These are phyloP conservation scores for Holocentrus rufus DNA, from an alignment of 2,797 vertebrate species.

Conservation along the genomic window DNA sequence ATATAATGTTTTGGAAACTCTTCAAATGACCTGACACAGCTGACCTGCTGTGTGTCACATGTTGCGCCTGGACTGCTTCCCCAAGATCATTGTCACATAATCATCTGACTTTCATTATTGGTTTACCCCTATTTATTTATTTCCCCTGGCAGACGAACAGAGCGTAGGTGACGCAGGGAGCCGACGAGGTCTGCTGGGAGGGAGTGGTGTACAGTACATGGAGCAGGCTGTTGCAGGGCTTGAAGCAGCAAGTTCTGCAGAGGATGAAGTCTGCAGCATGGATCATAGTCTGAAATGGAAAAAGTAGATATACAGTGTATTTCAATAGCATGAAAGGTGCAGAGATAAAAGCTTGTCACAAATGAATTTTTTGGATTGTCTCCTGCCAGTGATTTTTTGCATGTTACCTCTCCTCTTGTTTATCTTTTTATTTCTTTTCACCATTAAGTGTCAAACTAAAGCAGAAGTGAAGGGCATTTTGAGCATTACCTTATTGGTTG, in stretches of 20 bases:
- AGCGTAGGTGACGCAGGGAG: constrained; percentile 50
- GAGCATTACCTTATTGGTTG: no score
- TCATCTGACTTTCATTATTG: constrained; percentile 75
- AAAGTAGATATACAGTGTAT: neutral
- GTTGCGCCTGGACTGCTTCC: constrained; percentile 49
- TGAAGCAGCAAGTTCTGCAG: constrained; percentile 7
- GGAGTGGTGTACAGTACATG: constrained; percentile 19
- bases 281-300: constrained; percentile 17
- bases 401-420: constrained; percentile 24
- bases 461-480: neutral
- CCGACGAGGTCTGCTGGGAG: constrained; percentile 27
- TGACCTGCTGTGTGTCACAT: constrained; percentile 58
- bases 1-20: constrained; percentile 2
- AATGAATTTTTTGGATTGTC: constrained; percentile 8
- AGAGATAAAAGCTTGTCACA: neutral
- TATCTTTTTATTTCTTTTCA: constrained; percentile 19
- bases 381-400: constrained; percentile 40
- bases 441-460: constrained; percentile 47
- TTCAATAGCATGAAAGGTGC: neutral
- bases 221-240: neutral
- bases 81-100: constrained; percentile 64
- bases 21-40: neutral
- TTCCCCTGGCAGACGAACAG: constrained; percentile 65
- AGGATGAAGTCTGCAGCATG: neutral
- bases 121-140: constrained; percentile 68